Percentiles rank a stretch among this genome's conserved stretches.
These are phyloP conservation scores for Leucoma salicis DNA, from an alignment of 2,888 invertebrate genomes.

Conservation along the genomic window DNA sequence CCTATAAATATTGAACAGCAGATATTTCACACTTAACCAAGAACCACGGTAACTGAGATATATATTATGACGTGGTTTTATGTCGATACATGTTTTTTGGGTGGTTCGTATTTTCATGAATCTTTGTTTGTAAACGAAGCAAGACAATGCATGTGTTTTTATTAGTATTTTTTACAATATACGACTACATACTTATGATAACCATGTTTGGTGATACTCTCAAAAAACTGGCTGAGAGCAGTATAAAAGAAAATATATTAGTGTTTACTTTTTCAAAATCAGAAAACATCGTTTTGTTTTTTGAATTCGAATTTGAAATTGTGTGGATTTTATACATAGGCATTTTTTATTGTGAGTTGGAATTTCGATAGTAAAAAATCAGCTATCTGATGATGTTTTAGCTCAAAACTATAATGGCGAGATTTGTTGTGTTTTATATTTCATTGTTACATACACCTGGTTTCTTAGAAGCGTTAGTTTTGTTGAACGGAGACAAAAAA, in stretches of 20 bases:
- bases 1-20: conserved; percentile 77
- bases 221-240: conserved; percentile 37
- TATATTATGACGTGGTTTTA: conserved; percentile 70
- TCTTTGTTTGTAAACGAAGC: conserved; percentile 74
- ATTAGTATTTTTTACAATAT: conserved; percentile 37
- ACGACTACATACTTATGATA: conserved; percentile 18
- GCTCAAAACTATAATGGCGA: too few species aligned
- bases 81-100: conserved; percentile 62
- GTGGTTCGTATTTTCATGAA: conserved; percentile 60
- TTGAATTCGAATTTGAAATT: conserved; percentile 1
- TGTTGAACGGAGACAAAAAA: too few species aligned
- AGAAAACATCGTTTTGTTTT: conserved; percentile 32
- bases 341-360: neutral
- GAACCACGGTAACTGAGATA: conserved; percentile 67
- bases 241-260: too few species aligned
- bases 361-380: too few species aligned
- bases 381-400: too few species aligned
- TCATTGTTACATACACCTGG: too few species aligned
- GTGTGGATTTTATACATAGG: too few species aligned
- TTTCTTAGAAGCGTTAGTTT: too few species aligned
- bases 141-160: conserved; percentile 56
- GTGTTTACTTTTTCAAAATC: conserved; percentile 17
- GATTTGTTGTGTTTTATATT: too few species aligned
- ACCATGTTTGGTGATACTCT: conserved; percentile 20
- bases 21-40: conserved; percentile 77